Conservation (phyloP, 2,888 invertebrate genomes). For the Lacanobia wlatinum region DNA sequence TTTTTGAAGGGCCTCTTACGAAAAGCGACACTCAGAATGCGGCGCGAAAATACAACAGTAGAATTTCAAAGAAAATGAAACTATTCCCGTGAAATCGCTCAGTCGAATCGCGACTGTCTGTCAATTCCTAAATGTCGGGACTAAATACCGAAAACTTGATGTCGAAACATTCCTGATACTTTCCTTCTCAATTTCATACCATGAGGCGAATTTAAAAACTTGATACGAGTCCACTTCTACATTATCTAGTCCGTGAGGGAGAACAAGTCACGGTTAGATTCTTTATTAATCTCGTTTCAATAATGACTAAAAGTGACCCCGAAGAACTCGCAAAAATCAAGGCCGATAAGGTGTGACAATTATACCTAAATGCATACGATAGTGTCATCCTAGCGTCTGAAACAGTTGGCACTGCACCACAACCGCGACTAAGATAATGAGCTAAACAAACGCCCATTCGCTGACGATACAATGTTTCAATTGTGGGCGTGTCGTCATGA, state of each 20-base stretch:
- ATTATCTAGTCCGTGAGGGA: too few relatives aligned
- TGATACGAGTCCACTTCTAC: neutral
- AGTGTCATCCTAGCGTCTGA: conserved; percentile 19
- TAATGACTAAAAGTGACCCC: neutral
- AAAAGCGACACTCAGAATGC: neutral
- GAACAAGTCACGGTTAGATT: too few relatives aligned
- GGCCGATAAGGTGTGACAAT: neutral
- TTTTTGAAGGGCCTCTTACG: neutral
- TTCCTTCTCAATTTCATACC: too few relatives aligned
- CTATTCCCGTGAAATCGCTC: neutral
- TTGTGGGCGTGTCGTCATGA: conserved; percentile 55
- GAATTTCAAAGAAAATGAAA: too few relatives aligned
- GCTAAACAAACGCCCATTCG: conserved; percentile 51
- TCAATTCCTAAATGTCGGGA: neutral
- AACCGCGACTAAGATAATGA: conserved; percentile 48
- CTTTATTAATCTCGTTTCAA: neutral
- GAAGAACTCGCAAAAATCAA: neutral
- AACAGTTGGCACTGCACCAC: conserved; percentile 40
- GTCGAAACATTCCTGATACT: neutral
- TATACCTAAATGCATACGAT: neutral
- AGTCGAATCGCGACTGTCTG: neutral
- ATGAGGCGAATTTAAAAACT: neutral
- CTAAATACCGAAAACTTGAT: neutral
- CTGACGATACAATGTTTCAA: conserved; percentile 48
- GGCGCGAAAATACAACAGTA: too few relatives aligned